Evolutionary conservation across 2,888 invertebrate genomes (phyloP), one percentile per base, ranked within the genome.

Genomic region (Sisyra terminalis): DNA sequence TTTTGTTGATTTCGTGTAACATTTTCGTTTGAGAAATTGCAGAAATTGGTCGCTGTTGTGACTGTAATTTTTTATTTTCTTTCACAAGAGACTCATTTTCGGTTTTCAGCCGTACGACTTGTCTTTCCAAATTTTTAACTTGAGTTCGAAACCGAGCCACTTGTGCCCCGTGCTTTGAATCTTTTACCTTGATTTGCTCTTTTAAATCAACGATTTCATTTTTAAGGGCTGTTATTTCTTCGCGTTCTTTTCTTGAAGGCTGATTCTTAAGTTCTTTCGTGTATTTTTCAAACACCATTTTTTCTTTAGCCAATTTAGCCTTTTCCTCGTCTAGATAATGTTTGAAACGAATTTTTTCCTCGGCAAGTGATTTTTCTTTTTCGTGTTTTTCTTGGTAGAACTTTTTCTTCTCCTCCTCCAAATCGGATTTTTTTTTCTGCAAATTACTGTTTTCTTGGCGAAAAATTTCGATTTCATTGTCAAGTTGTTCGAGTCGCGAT

Each of bases 121-220:
- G 83, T 52, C 76, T 77, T 56, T 83, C 83, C 43, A 78, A 61
- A 37, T 73, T 68, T 57, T 82, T 77, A 18, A 84, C 63, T 59
- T 85, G 83, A 48, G 78, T 81, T 14, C 83, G 69, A 8, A 84
- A 65, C 48, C 84, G 67, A 1, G 81, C 81, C 53, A 79, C 79
- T 1, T 72, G 71, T 0, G 80, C 73, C 4, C 78, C 75, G 54
- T 78, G 78, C 52, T 76, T 73, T 11, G 75, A 73, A 51, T 86
- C 85, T 60, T 81, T 84, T n/a, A 73, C 56, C 53, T 72, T 73
- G 13, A 79, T 63, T 49, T 82, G 77, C 47, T 77, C 74, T 56
- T 73, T 76, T 1, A 82, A 58, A 36, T 72, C 67, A 42, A 65
- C 69, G 29, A 85, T 58, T 59, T 82, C 75, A 44, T 75, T 71